Conservation (phyloP, 2,797 vertebrate genomes). For the Alcedo atthis region DNA sequence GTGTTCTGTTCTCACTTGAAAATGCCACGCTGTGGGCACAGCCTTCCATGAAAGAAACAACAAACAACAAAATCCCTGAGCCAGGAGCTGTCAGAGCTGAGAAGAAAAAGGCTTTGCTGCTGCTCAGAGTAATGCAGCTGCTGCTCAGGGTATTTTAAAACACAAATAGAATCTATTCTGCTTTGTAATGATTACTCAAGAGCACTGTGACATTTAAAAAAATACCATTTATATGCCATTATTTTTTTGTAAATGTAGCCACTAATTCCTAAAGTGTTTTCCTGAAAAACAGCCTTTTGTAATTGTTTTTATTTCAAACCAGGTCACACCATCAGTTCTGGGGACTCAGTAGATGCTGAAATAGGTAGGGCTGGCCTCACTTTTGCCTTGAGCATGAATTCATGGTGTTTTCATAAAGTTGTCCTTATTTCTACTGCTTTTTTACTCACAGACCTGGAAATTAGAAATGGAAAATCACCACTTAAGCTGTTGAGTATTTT, state of each 20-base stretch:
- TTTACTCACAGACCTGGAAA: background rate
- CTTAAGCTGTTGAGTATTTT: background rate
- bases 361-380: background rate
- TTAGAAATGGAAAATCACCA: background rate
- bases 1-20: background rate
- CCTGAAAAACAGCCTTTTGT: background rate
- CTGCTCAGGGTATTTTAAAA: background rate
- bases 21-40: background rate
- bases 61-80: background rate
- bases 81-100: background rate
- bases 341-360: background rate
- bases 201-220: background rate
- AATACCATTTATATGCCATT: background rate
- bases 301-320: background rate
- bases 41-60: background rate
- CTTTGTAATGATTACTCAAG: background rate
- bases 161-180: background rate
- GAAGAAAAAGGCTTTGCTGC: background rate
- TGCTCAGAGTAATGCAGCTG: background rate
- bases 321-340: background rate
- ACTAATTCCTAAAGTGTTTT: background rate
- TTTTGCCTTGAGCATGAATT: background rate
- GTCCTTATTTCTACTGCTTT: background rate
- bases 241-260: background rate
- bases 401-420: background rate